Conservation (phyloP, 2,888 invertebrate genomes). For the Alcis repandata region DNA sequence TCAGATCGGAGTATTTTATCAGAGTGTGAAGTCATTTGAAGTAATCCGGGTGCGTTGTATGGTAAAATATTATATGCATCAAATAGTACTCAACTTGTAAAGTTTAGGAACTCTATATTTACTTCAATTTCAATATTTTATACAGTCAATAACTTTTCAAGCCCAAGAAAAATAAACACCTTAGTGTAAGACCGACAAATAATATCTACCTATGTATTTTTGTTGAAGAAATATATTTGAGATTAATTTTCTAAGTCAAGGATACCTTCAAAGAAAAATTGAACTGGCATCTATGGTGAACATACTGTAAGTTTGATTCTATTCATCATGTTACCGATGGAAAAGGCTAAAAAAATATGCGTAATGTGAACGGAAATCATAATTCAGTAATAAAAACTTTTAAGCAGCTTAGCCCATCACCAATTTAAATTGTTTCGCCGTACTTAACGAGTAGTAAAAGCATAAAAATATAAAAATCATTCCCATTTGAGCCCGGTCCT, state of each 20-base stretch:
- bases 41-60: slow-evolving; percentile 35
- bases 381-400: slow-evolving; percentile 21
- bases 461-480: slow-evolving; percentile 50
- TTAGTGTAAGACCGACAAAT: too few relatives aligned
- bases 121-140: too few relatives aligned
- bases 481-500: slow-evolving; percentile 52
- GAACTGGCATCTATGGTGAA: not conserved
- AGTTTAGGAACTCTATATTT: too few relatives aligned
- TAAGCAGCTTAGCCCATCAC: slow-evolving; percentile 30
- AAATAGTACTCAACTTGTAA: too few relatives aligned
- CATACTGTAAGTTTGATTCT: not conserved
- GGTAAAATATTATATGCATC: not conserved
- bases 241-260: too few relatives aligned
- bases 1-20: slow-evolving; percentile 43
- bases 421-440: slow-evolving; percentile 43
- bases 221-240: too few relatives aligned
- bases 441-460: slow-evolving; percentile 44
- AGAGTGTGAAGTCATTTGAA: slow-evolving; percentile 47
- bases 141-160: too few relatives aligned
- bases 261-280: not conserved
- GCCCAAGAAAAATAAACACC: too few relatives aligned
- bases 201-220: too few relatives aligned
- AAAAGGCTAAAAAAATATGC: not conserved
- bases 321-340: not conserved
- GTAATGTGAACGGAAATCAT: slow-evolving; percentile 7